Base-by-base conservation (phyloP, 2,888 invertebrate species). In the Philopedon plagiatum region DNA sequence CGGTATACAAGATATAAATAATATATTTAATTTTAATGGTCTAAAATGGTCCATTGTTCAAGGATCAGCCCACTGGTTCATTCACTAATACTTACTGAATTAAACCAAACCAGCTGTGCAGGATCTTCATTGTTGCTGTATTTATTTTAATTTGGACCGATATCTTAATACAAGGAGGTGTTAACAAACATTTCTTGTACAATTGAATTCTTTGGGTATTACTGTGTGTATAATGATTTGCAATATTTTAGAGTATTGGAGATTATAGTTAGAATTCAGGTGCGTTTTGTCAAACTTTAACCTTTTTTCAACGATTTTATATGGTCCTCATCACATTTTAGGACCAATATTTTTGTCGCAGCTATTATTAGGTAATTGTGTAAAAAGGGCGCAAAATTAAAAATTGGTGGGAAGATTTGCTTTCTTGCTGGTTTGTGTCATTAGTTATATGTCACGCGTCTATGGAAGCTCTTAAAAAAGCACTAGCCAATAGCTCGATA, bases 131-230 rank as follows among this genome's bases (percentile, higher is more conserved):
- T 67, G 72, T 67, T 66, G 37, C 19, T 26, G 37, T 49, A 62
- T 72, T 67, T 46, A 61, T 61, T 72, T 67, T 54, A 67, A 72
- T 63, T 63, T 56, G 26, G 19, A 66, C 44, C 62, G 26, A 66
- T 66, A 54, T 65, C 32, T 56, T 15, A 44, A 60, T 65, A 51
- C 15, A 32, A 34, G 46, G 37, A 61, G 71, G 66, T 66, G 71
- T 66, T 66, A 66, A 66, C 51, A 66, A 32, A 37, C 1, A 26
- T 13, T 13, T 51, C 23, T 51, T 46, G 5, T 51, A 51, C 34
- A 29, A 34, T 34, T 34, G 56, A 56, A 56, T 56, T 56, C 34
- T 34, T 56, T 29, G 3, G 54, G 29, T 18, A 32, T 54, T 54
- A 15, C 15, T n/a, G 29, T 7, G 13, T 37, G 8, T 13, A 37